Conservation (phyloP, 1,140 invertebrate species). For the Nephotettix cincticeps region DNA sequence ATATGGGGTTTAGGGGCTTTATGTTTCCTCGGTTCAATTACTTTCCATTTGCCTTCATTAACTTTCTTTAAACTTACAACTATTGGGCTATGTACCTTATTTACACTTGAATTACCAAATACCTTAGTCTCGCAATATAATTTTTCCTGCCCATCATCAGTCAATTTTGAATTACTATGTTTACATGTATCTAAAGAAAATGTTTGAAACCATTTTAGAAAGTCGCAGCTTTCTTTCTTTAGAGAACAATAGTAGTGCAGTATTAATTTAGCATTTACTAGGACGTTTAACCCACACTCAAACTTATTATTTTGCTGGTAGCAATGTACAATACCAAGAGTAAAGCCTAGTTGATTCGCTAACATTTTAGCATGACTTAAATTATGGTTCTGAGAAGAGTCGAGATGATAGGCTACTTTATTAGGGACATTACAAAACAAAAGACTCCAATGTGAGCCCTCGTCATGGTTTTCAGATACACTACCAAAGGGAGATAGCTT, state of each 20-base stretch:
- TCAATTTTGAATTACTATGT: not conserved
- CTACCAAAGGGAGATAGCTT: not conserved
- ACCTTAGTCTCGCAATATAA: not conserved
- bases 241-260: not conserved
- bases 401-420: slow-evolving; percentile 7
- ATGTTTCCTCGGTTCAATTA: not conserved
- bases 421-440: slow-evolving; percentile 4
- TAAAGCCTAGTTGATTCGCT: not conserved
- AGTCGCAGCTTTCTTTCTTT: not conserved
- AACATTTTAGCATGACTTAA: not conserved
- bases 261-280: slow-evolving; percentile 4
- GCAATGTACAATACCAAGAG: not conserved
- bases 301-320: slow-evolving; percentile 7
- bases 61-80: not conserved
- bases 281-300: slow-evolving; percentile 8
- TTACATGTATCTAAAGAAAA: not conserved
- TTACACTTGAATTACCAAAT: not conserved
- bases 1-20: no score
- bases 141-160: not conserved
- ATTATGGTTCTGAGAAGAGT: not conserved
- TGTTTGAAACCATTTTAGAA: not conserved
- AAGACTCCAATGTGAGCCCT: slow-evolving; percentile 12
- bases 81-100: not conserved
- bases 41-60: not conserved
- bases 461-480: slow-evolving; percentile 1